Conservation (phyloP, 2,888 invertebrate genomes). For the Trissoscelio sp. region DNA sequence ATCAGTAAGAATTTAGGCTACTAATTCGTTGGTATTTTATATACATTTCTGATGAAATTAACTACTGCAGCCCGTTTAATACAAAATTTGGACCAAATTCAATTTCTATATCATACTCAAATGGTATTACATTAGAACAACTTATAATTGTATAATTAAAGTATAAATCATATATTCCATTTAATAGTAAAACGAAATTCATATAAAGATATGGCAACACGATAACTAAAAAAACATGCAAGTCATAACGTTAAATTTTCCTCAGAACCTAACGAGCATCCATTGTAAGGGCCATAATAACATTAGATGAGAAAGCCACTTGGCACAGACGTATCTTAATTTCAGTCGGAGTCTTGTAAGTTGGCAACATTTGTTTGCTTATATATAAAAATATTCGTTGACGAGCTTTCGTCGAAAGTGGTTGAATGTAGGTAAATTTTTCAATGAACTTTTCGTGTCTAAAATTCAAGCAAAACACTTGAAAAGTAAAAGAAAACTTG, state of each 20-base stretch:
- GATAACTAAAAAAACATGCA: slow-evolving; percentile 1
- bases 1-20: too few species aligned
- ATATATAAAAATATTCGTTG: neutral
- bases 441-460: neutral
- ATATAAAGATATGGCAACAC: neutral
- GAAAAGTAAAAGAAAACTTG: neutral
- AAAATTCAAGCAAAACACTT: neutral
- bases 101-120: too few species aligned
- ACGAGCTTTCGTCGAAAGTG: neutral
- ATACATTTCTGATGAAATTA: too few species aligned
- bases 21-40: too few species aligned
- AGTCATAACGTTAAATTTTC: slow-evolving; percentile 14
- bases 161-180: too few species aligned
- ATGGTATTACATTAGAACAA: too few species aligned
- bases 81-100: too few species aligned
- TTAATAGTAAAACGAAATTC: too few species aligned
- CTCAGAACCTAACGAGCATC: slow-evolving; percentile 23
- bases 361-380: slow-evolving; percentile 9
- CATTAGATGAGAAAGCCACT: slow-evolving; percentile 21
- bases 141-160: too few species aligned
- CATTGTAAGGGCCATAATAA: slow-evolving; percentile 31
- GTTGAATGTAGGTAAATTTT: slow-evolving; percentile 11
- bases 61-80: too few species aligned
- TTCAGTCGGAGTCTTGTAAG: slow-evolving; percentile 16
- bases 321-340: slow-evolving; percentile 17